phyloP scores from a whole-genome alignment of 1,140 invertebrate species.

The Zaprionus ghesquierei region DNA sequence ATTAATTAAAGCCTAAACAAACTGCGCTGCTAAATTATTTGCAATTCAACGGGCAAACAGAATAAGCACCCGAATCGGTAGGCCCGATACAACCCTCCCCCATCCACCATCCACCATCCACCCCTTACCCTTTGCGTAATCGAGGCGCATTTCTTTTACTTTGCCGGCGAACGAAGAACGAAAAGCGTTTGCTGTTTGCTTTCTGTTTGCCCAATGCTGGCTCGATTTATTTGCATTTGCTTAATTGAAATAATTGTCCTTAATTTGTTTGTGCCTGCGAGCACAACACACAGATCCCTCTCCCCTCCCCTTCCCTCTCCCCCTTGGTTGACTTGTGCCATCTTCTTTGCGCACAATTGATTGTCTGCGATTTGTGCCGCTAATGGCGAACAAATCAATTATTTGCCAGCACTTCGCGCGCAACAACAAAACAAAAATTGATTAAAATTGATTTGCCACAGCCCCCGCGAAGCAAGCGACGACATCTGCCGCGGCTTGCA shows the following conservation, averaged over 20 bases:
- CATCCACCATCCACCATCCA: no score
- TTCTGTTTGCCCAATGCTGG: constrained; percentile 69
- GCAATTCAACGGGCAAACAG: constrained; percentile 64
- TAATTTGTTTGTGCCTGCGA: constrained; percentile 77
- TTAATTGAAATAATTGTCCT: constrained; percentile 81
- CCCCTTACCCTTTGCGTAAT: no score
- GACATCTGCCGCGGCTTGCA: constrained; percentile 5
- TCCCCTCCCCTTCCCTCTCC: not conserved
- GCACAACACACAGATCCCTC: constrained; percentile 9
- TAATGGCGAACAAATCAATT: constrained; percentile 76
- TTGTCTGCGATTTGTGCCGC: constrained; percentile 77
- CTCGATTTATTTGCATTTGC: constrained; percentile 81
- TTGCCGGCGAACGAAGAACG: not conserved
- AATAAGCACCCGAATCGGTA: constrained; percentile 37
- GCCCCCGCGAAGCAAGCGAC: constrained; percentile 16
- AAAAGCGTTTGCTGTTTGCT: constrained; percentile 36
- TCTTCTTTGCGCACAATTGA: constrained; percentile 54
- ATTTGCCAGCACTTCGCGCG: constrained; percentile 59
- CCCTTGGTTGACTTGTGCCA: not conserved
- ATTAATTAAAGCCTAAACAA: constrained; percentile 81
- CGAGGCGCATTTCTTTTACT: constrained; percentile 4
- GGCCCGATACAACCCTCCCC: not conserved
- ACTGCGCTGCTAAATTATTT: constrained; percentile 70
- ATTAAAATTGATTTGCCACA: constrained; percentile 75
- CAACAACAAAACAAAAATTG: constrained; percentile 55